These are phyloP conservation scores for Hirtodrosophila cameraria DNA, from an alignment of 2,888 invertebrate species.

Conservation along the genomic window DNA sequence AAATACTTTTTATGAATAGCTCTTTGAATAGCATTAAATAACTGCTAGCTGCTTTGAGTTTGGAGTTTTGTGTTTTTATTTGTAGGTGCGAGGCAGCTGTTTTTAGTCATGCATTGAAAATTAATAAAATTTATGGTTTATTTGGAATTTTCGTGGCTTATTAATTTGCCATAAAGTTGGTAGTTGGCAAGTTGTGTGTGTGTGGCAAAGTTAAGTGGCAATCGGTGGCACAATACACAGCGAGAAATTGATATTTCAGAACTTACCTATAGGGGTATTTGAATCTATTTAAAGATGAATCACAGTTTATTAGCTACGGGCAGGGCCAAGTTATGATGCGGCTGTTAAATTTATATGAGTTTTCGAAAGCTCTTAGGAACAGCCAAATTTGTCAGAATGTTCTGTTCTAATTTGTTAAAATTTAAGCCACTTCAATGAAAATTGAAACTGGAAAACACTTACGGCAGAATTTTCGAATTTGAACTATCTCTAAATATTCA, in stretches of 20 bases:
- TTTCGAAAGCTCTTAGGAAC: neutral
- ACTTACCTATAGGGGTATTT: neutral
- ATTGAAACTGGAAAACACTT: too few species aligned
- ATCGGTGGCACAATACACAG: conserved; percentile 49
- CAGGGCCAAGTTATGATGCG: conserved; percentile 1
- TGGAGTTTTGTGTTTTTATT: conserved; percentile 3
- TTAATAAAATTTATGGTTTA: conserved; percentile 78
- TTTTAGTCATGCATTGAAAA: conserved; percentile 62
- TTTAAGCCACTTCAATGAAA: too few species aligned
- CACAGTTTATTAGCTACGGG: conserved; percentile 3
- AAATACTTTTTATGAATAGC: conserved; percentile 39
- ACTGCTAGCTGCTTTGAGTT: neutral
- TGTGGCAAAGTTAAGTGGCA: conserved; percentile 61
- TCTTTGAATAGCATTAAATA: conserved; percentile 38
- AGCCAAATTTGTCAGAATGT: neutral
- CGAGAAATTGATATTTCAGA: conserved; percentile 26
- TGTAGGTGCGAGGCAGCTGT: conserved; percentile 22
- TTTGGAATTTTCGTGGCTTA: conserved; percentile 67
- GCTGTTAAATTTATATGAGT: neutral
- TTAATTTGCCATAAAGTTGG: conserved; percentile 74
- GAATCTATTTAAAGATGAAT: conserved; percentile 18
- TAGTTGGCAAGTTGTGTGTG: conserved; percentile 61
- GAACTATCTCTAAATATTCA: too few species aligned
- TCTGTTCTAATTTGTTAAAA: neutral
- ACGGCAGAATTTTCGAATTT: too few species aligned